Conservation (phyloP, 2,113 vertebrate species). For the Notothenia coriiceps region DNA sequence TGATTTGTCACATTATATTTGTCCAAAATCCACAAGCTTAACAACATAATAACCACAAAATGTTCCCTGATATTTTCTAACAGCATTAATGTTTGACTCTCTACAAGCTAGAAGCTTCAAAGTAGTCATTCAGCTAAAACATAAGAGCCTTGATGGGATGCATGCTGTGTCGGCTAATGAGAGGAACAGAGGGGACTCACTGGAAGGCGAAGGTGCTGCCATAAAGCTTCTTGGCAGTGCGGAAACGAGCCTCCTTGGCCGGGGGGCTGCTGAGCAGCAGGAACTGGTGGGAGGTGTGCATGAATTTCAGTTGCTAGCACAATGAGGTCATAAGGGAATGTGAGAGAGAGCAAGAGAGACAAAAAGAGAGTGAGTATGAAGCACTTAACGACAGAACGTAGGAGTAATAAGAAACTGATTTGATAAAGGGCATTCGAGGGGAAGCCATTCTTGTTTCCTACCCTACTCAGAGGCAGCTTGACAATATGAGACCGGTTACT, state of each 20-base stretch:
- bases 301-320: slow-evolving; percentile 98
- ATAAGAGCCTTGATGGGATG: neutral
- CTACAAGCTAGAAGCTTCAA: neutral
- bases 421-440: slow-evolving; percentile 5
- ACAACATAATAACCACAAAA: neutral
- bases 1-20: slow-evolving; percentile 30
- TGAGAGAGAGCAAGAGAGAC: slow-evolving; percentile 21
- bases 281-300: slow-evolving; percentile 99
- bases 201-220: slow-evolving; percentile 99
- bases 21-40: slow-evolving; percentile 17
- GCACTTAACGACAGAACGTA: slow-evolving; percentile 5
- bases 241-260: slow-evolving; percentile 97
- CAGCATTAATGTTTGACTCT: slow-evolving; percentile 1
- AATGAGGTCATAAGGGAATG: slow-evolving; percentile 69
- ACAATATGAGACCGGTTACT: slow-evolving; percentile 99
- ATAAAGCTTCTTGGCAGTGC: slow-evolving; percentile 98
- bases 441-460: slow-evolving; percentile 78
- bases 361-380: slow-evolving; percentile 9
- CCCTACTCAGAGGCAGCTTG: slow-evolving; percentile 99
- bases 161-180: neutral
- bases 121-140: slow-evolving; percentile 2
- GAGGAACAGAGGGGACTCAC: slow-evolving; percentile 83
- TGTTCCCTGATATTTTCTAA: slow-evolving; percentile 17
- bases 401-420: slow-evolving; percentile 20
- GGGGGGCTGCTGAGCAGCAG: slow-evolving; percentile 99